Evolutionary conservation across 2,888 invertebrate species (phyloP).

Genomic region (Lepas anatifera): DNA sequence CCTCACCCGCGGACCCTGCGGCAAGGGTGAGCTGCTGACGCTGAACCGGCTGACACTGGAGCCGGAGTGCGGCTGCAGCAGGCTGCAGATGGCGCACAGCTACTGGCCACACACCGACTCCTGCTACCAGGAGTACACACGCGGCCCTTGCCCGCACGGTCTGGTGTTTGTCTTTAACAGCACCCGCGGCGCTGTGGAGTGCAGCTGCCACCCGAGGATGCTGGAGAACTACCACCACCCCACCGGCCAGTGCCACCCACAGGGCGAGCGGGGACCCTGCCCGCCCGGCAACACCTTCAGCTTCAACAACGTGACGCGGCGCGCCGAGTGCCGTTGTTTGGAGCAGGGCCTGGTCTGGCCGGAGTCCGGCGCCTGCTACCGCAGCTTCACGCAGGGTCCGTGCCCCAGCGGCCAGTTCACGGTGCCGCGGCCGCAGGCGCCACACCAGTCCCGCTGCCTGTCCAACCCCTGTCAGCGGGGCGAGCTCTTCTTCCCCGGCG

Average conservation of each 20-base stretch:
- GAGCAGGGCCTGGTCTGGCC: constrained; percentile 35
- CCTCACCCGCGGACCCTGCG: constrained; percentile 60
- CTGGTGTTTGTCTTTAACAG: constrained; percentile 62
- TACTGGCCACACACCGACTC: constrained; percentile 48
- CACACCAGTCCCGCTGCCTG: constrained; percentile 40
- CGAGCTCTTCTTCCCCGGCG: constrained; percentile 58
- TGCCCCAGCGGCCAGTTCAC: constrained; percentile 38
- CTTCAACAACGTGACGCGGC: constrained; percentile 16
- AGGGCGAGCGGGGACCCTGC: constrained; percentile 27
- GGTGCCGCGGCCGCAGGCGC: constrained; percentile 14
- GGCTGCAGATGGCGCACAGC: constrained; percentile 32
- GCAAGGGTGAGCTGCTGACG: constrained; percentile 55
- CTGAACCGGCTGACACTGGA: constrained; percentile 37
- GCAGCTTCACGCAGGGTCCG: constrained; percentile 65
- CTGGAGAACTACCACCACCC: constrained; percentile 60
- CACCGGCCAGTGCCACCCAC: constrained; percentile 34
- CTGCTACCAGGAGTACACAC: constrained; percentile 66
- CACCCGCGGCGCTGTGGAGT: constrained; percentile 34
- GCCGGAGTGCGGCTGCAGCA: constrained; percentile 28
- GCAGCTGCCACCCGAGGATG: constrained; percentile 52
- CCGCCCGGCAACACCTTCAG: constrained; percentile 21
- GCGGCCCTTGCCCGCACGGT: constrained; percentile 65
- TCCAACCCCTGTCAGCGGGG: constrained; percentile 58
- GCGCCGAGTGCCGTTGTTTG: constrained; percentile 35
- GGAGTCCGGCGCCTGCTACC: constrained; percentile 55